Conservation (phyloP, 2,113 vertebrate genomes). For the Anguilla rostrata region DNA sequence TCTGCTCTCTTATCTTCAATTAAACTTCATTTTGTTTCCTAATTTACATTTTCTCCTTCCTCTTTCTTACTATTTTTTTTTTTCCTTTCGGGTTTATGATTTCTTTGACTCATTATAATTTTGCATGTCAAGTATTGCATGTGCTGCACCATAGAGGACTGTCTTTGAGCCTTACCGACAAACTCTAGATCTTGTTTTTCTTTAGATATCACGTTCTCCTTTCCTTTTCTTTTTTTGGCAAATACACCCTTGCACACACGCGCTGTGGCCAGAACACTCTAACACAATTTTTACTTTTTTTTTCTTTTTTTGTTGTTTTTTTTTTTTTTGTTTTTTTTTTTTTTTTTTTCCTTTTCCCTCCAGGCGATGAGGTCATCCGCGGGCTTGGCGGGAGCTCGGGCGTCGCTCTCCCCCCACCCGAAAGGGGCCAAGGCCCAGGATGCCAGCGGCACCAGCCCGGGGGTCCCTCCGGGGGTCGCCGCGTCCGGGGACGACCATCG, state of each 20-base stretch:
- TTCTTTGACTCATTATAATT: constrained; percentile 80
- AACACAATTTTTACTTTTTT: constrained; percentile 69
- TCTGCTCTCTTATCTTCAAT: constrained; percentile 59
- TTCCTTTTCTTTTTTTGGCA: constrained; percentile 44
- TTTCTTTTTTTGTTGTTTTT: constrained; percentile 56
- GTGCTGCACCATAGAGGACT: constrained; percentile 97
- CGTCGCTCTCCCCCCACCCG: constrained; percentile 61
- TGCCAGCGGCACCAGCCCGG: constrained; percentile 56
- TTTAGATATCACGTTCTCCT: constrained; percentile 64
- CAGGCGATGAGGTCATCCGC: constrained; percentile 80
- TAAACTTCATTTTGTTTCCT: constrained; percentile 66
- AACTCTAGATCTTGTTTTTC: constrained; percentile 72
- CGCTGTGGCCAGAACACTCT: constrained; percentile 54
- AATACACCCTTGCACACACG: constrained; percentile 68
- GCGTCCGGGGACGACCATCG: constrained; percentile 64
- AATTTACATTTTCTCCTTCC: constrained; percentile 55
- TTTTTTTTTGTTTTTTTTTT: constrained; percentile 47
- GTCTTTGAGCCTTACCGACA: constrained; percentile 78
- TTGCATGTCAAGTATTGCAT: constrained; percentile 99
- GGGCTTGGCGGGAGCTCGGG: constrained; percentile 69
- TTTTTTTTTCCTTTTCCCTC: constrained; percentile 54
- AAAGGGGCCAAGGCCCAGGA: constrained; percentile 64
- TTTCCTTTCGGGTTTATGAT: constrained; percentile 70
- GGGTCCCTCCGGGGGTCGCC: constrained; percentile 58
- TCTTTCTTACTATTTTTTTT: constrained; percentile 55